Conservation (phyloP, 23 tunicate genomes). For the Halocynthia aurantium region DNA sequence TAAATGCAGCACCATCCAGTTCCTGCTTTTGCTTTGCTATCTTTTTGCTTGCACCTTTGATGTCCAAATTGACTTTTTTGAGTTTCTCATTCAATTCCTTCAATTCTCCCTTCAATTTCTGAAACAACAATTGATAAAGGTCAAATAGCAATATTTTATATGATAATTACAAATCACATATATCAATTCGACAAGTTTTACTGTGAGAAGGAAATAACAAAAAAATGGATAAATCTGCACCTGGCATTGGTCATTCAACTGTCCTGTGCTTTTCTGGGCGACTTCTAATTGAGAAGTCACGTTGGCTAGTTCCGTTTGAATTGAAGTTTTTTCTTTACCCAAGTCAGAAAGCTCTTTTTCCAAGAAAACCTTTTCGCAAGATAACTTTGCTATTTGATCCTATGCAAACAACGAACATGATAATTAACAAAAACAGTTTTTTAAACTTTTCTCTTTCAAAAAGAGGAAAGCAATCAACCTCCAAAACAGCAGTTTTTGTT, state of each 20-base stretch:
- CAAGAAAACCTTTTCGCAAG: slow-evolving; percentile 25
- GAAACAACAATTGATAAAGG: not conserved
- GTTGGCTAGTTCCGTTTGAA: slow-evolving; percentile 12
- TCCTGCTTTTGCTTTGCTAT: slow-evolving; percentile 36
- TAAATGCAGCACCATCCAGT: slow-evolving; percentile 31
- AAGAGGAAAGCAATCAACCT: slow-evolving; percentile 19
- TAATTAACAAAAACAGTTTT: not conserved
- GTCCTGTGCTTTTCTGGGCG: slow-evolving; percentile 12
- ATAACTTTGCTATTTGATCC: slow-evolving; percentile 41
- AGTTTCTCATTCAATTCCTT: slow-evolving; percentile 19
- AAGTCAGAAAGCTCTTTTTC: slow-evolving; percentile 32
- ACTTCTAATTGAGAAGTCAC: slow-evolving; percentile 13
- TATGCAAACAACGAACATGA: not conserved
- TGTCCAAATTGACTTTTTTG: slow-evolving; percentile 15
- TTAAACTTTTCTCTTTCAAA: not conserved
- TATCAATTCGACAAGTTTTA: not conserved
- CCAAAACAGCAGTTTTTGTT: slow-evolving; percentile 71
- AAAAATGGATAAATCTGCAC: no score
- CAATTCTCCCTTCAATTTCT: slow-evolving; percentile 25
- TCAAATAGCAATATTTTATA: not conserved
- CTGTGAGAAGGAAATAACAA: no score
- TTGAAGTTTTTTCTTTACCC: slow-evolving; percentile 18
- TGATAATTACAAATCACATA: not conserved
- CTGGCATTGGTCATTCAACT: not conserved
- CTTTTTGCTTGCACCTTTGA: slow-evolving; percentile 28